Evolutionary conservation across 1,140 invertebrate genomes (phyloP).

Genomic region (Eupristina koningsbergeri): DNA sequence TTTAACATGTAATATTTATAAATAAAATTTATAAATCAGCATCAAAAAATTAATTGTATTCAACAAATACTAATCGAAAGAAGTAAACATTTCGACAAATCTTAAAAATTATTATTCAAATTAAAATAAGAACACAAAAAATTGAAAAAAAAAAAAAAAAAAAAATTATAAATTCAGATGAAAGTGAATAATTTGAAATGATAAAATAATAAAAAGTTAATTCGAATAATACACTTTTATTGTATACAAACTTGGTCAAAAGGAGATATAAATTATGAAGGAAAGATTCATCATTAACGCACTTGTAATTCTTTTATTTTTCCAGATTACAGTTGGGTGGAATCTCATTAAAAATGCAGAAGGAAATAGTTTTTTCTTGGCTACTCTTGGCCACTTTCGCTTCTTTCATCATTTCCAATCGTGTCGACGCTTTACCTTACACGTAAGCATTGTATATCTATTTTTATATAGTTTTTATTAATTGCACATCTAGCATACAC

Average conservation of each 20-base stretch:
- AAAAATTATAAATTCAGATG: background rate
- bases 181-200: background rate
- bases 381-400: conserved; percentile 54
- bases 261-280: background rate
- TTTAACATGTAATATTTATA: too few relatives aligned
- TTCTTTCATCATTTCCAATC: conserved; percentile 40
- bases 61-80: too few relatives aligned
- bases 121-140: too few relatives aligned
- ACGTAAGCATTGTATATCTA: conserved; percentile 47
- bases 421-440: conserved; percentile 58
- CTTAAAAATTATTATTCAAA: too few relatives aligned
- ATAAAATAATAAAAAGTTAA: background rate
- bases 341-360: conserved; percentile 56
- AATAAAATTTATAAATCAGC: too few relatives aligned
- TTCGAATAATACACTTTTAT: background rate
- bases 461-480: background rate
- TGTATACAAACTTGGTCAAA: background rate
- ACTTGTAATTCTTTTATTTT: background rate
- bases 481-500: background rate
- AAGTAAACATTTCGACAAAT: too few relatives aligned
- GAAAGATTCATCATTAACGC: conserved; percentile 18
- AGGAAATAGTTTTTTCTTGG: conserved; percentile 56
- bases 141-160: too few relatives aligned
- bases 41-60: too few relatives aligned
- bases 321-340: conserved; percentile 13